Evolutionary conservation across 2,113 vertebrate genomes (phyloP), one percentile per base, ranked within the genome.

Genomic region (Odocoileus hemionus): DNA sequence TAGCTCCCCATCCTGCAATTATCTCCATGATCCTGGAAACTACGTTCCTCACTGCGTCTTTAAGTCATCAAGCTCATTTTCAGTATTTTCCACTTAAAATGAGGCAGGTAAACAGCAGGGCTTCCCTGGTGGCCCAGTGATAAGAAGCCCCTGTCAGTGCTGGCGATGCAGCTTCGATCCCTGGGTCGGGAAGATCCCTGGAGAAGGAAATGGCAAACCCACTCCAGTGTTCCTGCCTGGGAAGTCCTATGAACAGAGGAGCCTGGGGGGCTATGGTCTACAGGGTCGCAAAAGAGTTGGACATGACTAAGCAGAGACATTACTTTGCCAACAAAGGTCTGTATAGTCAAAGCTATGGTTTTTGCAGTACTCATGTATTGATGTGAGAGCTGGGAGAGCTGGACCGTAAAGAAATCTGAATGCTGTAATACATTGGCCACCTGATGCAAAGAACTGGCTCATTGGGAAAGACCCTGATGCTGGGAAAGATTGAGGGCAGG

Each of bases 1-100:
- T 28, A 82, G 45, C 15, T 67, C 33, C 45, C 1, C 16, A 0
- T 16, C 3, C 7, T 45, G 1, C 26, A 30, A 10, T 10, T 0
- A n/a, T 28, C 89, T 78, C 89, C 30, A 1, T 10, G 11, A 5
- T 45, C 50, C 50, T 84, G 23, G 67, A 74, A 86, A 61, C 74
- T 57, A 6, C 5, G 26, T 43, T 89, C 25, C 45, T 92, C 0
- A 4, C 52, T 19, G 50, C 0, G 2, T 58, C 80, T 33, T n/a
- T 39, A 47, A 95, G 54, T 36, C 39, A 10, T 21, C 8, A 6
- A 50, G 30, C 33, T 50, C 64, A 5, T 60, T 92, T 57, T 57
- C 61, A 54, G 0, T 43, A 21, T 52, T 95, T 36, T 76, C 94
- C 25, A 15, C 21, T 43, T 54, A 43, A 80, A 80, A 58, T 85